Conservation (phyloP, 2,113 vertebrate species). For the Hippocampus abdominalis region DNA sequence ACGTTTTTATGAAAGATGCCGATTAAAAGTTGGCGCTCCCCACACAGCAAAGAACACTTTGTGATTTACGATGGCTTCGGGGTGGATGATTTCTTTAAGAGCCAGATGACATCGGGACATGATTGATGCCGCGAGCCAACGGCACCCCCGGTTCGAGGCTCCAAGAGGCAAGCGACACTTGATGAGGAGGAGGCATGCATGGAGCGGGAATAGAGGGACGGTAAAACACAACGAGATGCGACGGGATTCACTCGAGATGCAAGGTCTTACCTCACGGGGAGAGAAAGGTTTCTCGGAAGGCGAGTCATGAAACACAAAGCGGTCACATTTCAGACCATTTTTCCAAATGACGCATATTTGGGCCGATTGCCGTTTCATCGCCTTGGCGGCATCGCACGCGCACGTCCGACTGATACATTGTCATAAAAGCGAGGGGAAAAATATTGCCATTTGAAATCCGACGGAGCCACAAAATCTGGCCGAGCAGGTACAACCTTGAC, state of each 20-base stretch:
- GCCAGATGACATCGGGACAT: neutral
- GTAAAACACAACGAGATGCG: slow-evolving; percentile 3
- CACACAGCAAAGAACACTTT: neutral
- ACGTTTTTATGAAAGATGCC: neutral
- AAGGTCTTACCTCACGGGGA: slow-evolving; percentile 68
- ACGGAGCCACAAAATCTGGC: neutral
- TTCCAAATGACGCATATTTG: neutral
- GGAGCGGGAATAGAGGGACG: neutral
- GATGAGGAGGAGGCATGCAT: slow-evolving; percentile 33
- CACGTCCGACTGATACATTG: slow-evolving; percentile 15
- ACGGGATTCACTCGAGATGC: slow-evolving; percentile 10
- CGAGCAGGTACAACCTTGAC: slow-evolving; percentile 30
- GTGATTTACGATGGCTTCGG: too few species aligned
- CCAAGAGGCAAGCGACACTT: neutral
- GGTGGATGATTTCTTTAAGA: slow-evolving; percentile 14
- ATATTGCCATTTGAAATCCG: slow-evolving; percentile 19
- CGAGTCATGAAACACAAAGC: slow-evolving; percentile 66
- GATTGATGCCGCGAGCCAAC: neutral
- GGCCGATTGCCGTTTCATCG: slow-evolving; percentile 1
- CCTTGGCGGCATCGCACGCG: neutral
- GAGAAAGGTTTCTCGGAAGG: slow-evolving; percentile 68
- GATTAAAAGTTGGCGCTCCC: neutral
- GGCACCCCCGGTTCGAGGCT: neutral
- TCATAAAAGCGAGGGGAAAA: slow-evolving; percentile 20
- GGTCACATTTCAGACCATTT: slow-evolving; percentile 42